Evolutionary conservation across 2,113 vertebrate genomes (phyloP).

Genomic region (Prochilodus magdalenae): DNA sequence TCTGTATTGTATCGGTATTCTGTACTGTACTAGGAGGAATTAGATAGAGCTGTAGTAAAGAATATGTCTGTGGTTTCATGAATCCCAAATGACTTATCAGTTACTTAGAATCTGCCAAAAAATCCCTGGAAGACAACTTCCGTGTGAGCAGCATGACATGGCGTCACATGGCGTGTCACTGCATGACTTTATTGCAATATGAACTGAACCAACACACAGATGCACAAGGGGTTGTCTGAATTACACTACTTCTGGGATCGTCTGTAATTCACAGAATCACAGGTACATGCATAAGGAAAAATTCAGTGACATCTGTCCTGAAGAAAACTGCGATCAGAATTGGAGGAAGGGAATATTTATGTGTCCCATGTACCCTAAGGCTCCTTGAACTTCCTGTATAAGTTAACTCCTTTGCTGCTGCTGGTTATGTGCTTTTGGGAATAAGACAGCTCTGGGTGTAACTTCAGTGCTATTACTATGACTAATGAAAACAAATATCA

Average conservation of each 20-base stretch:
- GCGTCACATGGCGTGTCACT: neutral
- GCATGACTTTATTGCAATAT: neutral
- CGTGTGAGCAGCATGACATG: neutral
- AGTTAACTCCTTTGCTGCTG: constrained; percentile 55
- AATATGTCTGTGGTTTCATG: neutral
- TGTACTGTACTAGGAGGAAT: neutral
- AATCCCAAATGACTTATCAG: neutral
- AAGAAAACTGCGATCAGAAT: constrained; percentile 6
- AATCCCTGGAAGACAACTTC: neutral
- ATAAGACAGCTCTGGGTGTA: neutral
- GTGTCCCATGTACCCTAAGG: constrained; percentile 18
- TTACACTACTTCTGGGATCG: neutral
- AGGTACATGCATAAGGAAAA: neutral
- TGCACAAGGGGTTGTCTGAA: neutral
- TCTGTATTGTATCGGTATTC: neutral
- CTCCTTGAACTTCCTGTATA: constrained; percentile 50
- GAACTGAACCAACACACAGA: neutral
- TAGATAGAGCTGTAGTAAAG: neutral
- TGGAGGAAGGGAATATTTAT: constrained; percentile 2
- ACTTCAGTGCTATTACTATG: neutral
- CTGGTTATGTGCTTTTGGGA: constrained; percentile 10
- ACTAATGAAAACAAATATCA: neutral
- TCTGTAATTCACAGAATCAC: neutral
- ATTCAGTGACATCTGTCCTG: neutral
- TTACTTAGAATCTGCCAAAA: neutral